These are phyloP conservation scores for Fragum sueziense DNA, from an alignment of 2,888 invertebrate genomes.

Conservation along the genomic window DNA sequence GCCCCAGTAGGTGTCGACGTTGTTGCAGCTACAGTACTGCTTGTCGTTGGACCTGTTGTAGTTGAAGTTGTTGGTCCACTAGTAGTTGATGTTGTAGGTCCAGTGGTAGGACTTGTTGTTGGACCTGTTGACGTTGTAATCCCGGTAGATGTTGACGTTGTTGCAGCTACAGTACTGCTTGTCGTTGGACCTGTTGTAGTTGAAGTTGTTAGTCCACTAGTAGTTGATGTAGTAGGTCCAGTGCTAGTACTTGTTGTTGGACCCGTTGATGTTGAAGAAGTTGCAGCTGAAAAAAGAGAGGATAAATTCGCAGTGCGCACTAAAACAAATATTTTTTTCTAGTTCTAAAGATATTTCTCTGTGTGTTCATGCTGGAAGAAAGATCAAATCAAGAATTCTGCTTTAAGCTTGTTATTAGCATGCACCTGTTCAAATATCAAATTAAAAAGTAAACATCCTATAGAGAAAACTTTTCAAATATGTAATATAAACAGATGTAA, in stretches of 20 bases:
- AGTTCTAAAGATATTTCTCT: too few species aligned
- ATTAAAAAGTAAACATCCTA: too few species aligned
- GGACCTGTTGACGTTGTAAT: not conserved
- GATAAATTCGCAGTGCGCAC: too few species aligned
- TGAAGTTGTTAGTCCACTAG: not conserved
- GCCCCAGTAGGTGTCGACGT: not conserved
- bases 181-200: not conserved
- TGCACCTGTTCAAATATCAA: too few species aligned
- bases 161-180: not conserved
- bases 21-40: not conserved
- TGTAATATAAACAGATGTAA: too few species aligned
- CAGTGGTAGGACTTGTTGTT: not conserved
- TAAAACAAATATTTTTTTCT: too few species aligned
- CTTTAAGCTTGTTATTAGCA: too few species aligned
- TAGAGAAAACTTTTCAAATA: too few species aligned
- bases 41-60: conserved; percentile 17
- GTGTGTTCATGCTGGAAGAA: too few species aligned
- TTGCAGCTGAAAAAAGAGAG: too few species aligned
- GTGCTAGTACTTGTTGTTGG: not conserved
- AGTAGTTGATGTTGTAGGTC: not conserved
- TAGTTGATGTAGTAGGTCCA: not conserved
- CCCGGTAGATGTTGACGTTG: not conserved
- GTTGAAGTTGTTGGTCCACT: not conserved
- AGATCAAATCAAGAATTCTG: too few species aligned
- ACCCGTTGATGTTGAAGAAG: not conserved